Evolutionary conservation across 2,888 invertebrate species (phyloP).

Genomic region (Glaucopsyche alexis): DNA sequence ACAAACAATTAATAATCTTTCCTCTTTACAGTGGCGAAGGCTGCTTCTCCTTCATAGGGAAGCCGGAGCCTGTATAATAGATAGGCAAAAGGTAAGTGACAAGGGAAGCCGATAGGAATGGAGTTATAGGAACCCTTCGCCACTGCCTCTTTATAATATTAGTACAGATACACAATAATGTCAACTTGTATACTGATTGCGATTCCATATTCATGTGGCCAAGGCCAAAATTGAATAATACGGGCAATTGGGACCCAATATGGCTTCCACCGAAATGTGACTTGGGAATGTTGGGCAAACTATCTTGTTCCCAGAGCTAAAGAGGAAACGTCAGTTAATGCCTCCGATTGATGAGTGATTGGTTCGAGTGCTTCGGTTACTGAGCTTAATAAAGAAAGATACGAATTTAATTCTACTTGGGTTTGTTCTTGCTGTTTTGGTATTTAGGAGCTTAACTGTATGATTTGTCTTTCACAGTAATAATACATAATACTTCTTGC

Average conservation of each 20-base stretch:
- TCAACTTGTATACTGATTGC: neutral
- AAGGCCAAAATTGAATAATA: slow-evolving; percentile 5
- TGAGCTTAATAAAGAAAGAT: slow-evolving; percentile 15
- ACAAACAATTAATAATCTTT: no score
- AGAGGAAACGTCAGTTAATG: slow-evolving; percentile 34
- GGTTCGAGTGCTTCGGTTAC: slow-evolving; percentile 26
- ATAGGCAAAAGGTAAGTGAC: no score
- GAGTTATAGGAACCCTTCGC: no score
- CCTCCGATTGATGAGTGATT: slow-evolving; percentile 35
- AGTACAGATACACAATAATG: no score
- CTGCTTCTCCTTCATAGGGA: no score
- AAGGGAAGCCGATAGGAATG: no score
- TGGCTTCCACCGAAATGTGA: neutral
- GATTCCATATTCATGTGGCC: neutral
- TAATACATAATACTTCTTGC: no score
- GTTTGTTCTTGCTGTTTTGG: neutral
- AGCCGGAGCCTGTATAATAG: no score
- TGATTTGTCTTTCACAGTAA: no score
- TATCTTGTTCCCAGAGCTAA: slow-evolving; percentile 35
- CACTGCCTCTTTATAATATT: no score
- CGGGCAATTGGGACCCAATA: neutral
- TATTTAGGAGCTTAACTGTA: neutral
- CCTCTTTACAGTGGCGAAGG: no score
- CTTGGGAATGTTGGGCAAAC: slow-evolving; percentile 18
- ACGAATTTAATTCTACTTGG: neutral